Evolutionary conservation across 2,113 vertebrate genomes (phyloP).

Genomic region (Xiphophorus hellerii): DNA sequence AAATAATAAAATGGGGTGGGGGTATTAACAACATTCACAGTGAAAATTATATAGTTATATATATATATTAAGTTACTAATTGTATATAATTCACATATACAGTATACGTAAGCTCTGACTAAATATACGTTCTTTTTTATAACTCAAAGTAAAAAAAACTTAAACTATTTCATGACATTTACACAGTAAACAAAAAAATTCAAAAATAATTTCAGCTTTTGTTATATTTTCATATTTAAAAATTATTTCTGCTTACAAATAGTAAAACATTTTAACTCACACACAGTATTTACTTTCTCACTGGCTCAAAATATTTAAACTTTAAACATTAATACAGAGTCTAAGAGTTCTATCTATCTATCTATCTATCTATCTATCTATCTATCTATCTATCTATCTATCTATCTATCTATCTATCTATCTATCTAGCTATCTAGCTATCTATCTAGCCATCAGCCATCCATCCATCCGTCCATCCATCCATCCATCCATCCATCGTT

Average conservation of each 20-base stretch:
- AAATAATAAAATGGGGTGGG: too few relatives aligned
- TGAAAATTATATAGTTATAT: too few relatives aligned
- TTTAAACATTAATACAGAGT: not conserved
- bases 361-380: too few relatives aligned
- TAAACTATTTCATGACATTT: not conserved
- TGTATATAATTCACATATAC: too few relatives aligned
- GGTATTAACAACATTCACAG: too few relatives aligned
- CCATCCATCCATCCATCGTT: constrained; percentile 9
- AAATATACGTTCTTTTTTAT: not conserved
- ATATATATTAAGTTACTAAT: too few relatives aligned
- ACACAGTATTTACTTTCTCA: not conserved
- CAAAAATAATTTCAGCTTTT: not conserved
- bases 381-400: too few relatives aligned
- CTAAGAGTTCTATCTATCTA: too few relatives aligned
- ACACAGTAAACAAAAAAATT: not conserved
- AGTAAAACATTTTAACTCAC: not conserved
- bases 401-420: too few relatives aligned
- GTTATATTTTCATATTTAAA: not conserved
- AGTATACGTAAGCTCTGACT: not conserved
- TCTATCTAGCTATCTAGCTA: too few relatives aligned
- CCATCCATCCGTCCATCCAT: not conserved
- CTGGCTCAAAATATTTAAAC: not conserved
- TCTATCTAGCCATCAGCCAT: too few relatives aligned
- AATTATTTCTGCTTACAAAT: not conserved
- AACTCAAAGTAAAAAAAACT: not conserved